A percentile compares a stretch with the other conserved stretches of the same genome.
phyloP scores from a whole-genome alignment of 2,888 invertebrate genomes.

The Exocentrus adspersus region DNA sequence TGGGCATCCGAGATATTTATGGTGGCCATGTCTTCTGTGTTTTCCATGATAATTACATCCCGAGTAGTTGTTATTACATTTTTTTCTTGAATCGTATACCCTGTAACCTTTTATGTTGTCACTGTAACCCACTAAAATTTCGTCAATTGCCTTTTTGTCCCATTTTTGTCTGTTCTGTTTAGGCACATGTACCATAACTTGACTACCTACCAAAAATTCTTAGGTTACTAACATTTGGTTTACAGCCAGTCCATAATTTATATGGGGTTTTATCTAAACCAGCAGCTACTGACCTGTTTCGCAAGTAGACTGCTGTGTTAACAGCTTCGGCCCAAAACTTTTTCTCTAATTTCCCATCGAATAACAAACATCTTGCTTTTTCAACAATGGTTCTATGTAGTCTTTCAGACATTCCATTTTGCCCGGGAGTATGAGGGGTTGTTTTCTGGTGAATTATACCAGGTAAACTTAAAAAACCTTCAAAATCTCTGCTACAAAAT shows the following conservation, averaged over 20 bases:
- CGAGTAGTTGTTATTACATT: background rate
- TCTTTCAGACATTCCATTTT: conserved; percentile 48
- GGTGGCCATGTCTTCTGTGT: background rate
- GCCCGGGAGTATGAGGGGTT: conserved; percentile 44
- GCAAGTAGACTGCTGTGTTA: conserved; percentile 37
- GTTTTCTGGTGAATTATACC: conserved; percentile 52
- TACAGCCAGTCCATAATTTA: background rate
- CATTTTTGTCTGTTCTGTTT: background rate
- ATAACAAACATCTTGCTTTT: conserved; percentile 42
- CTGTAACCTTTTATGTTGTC: background rate
- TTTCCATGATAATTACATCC: background rate
- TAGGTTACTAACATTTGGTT: background rate
- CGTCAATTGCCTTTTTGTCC: conserved; percentile 41
- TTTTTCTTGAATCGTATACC: background rate
- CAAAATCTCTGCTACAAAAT: conserved; percentile 33
- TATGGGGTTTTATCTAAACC: background rate
- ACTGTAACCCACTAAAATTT: background rate
- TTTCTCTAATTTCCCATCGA: conserved; percentile 34
- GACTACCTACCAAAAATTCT: background rate
- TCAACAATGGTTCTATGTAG: conserved; percentile 46
- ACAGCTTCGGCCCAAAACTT: conserved; percentile 43
- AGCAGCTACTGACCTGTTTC: conserved; percentile 31
- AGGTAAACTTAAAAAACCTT: conserved; percentile 37
- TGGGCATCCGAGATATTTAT: too few species aligned
- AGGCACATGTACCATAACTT: background rate